phyloP scores from a whole-genome alignment of 2,888 invertebrate genomes.

The Theretra japonica region DNA sequence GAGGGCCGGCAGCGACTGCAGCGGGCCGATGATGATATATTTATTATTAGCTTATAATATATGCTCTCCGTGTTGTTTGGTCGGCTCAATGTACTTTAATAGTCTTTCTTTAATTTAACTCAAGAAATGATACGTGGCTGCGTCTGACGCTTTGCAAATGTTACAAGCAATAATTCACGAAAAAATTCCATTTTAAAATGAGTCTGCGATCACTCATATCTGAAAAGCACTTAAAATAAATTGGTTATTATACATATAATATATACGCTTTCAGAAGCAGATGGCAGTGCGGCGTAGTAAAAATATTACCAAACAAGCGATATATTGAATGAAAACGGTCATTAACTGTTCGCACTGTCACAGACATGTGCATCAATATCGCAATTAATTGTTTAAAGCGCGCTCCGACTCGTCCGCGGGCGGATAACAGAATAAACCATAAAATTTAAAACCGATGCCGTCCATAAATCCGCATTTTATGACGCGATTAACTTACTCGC shows the following conservation, averaged over 20 bases:
- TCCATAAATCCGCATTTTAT: slow-evolving; percentile 4
- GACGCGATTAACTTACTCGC: not conserved
- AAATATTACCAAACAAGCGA: not conserved
- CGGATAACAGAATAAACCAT: slow-evolving; percentile 8
- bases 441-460: not conserved
- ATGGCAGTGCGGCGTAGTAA: not conserved
- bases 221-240: slow-evolving; percentile 15
- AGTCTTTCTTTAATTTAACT: not conserved
- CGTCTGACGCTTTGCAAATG: not conserved
- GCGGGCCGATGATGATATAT: no score
- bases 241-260: slow-evolving; percentile 6
- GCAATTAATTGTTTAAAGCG: not conserved
- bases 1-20: no score
- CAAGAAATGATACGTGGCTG: not conserved
- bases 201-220: not conserved
- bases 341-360: not conserved
- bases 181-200: slow-evolving; percentile 14
- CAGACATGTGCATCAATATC: slow-evolving; percentile 14
- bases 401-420: not conserved
- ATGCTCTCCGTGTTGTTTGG: no score
- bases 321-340: not conserved
- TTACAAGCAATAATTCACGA: not conserved
- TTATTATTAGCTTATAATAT: no score
- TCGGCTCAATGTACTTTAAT: not conserved
- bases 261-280: not conserved